A percentile compares a stretch with the other conserved stretches of the same genome.
These are phyloP conservation scores for Brenthis daphne DNA, from an alignment of 2,888 invertebrate genomes.

Conservation along the genomic window DNA sequence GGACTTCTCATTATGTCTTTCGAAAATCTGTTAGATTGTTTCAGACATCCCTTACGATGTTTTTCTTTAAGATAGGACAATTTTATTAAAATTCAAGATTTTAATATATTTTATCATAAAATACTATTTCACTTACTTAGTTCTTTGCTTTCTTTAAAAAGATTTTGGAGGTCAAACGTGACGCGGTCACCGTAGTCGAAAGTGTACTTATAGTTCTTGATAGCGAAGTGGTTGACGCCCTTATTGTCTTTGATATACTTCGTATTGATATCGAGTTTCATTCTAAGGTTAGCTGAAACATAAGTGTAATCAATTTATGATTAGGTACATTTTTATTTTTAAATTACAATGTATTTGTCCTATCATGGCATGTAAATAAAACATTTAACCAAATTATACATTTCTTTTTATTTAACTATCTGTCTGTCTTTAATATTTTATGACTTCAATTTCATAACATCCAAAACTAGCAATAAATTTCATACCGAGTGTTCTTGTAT, in stretches of 20 bases:
- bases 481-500: conserved; percentile 13
- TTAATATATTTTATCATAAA: no score
- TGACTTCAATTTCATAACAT: conserved; percentile 14
- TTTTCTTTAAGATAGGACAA: no score
- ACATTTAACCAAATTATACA: no score
- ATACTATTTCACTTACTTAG: conserved; percentile 61
- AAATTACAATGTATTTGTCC: no score
- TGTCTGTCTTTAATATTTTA: neutral
- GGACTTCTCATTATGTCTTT: no score
- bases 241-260: conserved; percentile 64
- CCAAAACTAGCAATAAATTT: conserved; percentile 22
- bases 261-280: conserved; percentile 66
- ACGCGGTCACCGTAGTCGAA: conserved; percentile 72
- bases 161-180: conserved; percentile 63
- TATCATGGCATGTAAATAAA: no score
- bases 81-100: no score
- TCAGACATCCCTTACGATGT: no score
- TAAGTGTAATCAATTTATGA: conserved; percentile 50
- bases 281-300: conserved; percentile 65
- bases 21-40: no score
- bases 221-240: conserved; percentile 59
- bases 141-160: conserved; percentile 72
- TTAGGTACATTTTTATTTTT: neutral
- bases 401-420: neutral
- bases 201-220: conserved; percentile 68